Evolutionary conservation across 2,797 vertebrate species (phyloP), one percentile per base, ranked within the genome.

Genomic region (Sebastes trivittatus): DNA sequence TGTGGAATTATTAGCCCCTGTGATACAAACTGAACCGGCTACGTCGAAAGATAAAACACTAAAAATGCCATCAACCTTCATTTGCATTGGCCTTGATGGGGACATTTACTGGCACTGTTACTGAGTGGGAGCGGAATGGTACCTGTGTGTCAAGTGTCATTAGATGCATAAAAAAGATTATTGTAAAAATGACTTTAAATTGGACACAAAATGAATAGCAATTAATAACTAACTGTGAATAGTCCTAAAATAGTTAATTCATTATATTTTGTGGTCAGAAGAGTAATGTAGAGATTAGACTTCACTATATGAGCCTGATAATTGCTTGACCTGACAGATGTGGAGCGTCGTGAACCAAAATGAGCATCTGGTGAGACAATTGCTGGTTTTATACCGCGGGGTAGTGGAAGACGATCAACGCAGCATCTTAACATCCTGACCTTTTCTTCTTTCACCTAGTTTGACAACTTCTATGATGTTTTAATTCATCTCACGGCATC

Each of bases 31-130:
- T 16, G 25, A 75, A 20, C 13, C 7, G 29, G 38, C 8, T 22
- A 32, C 38, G 52, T 68, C 34, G 30, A 52, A 68, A 73, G 6
- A 72, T n/a, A 8, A 18, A 78, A 36, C 20, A n/a, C 14, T 27
- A 25, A 63, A 73, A 54, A 59, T n/a, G 34, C 23, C 75, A 62
- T 27, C 49, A 46, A 52, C 11, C 9, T 36, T 54, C 49, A 62
- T 69, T 75, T 67, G 16, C 46, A 58, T 72, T 29, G 66, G 55
- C 59, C 56, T 73, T 68, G 69, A 78, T 65, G 7, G 46, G 54
- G 54, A 64, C 76, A 34, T 81, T 86, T 63, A 22, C 67, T 68
- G 71, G n/a, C 62, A 16, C 11, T 34, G 59, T 77, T 78, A 77
- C 74, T 73, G 69, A 68, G 38, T 36, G 25, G 34, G 23, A 78